Evolutionary conservation across 2,113 vertebrate genomes (phyloP).

Genomic region (Semicossyphus pulcher): DNA sequence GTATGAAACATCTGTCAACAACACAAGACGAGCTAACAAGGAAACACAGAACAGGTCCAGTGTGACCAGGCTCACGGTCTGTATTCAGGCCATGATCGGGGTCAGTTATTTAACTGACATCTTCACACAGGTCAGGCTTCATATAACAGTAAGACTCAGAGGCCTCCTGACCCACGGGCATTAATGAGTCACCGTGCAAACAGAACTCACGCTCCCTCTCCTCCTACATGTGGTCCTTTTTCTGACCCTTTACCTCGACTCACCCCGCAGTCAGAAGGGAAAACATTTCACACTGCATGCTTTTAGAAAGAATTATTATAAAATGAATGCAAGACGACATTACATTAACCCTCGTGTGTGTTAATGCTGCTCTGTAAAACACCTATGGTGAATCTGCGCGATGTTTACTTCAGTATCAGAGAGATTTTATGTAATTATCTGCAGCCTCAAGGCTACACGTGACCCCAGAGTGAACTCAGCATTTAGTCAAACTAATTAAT

Average conservation of each 20-base stretch:
- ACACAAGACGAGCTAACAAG: too few species aligned
- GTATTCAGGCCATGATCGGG: neutral
- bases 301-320: neutral
- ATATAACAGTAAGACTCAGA: neutral
- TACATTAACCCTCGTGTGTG: neutral
- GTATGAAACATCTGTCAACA: neutral
- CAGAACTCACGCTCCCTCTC: neutral
- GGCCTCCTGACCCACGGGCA: neutral
- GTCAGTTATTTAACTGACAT: neutral
- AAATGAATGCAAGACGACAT: neutral
- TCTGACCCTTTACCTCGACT: neutral
- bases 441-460: conserved; percentile 10
- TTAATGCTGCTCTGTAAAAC: too few species aligned
- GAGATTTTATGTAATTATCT: neutral
- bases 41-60: neutral
- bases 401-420: conserved; percentile 17
- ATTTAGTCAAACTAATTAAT: conserved; percentile 19
- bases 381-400: neutral
- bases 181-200: conserved; percentile 44
- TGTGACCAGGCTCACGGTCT: neutral
- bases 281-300: neutral
- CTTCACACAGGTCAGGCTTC: neutral
- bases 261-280: neutral
- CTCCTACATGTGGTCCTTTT: neutral
- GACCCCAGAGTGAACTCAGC: neutral